Percentiles rank a stretch among this genome's conserved stretches.
Conservation (phyloP, 2,888 invertebrate genomes). For the Stenodera caucasica region DNA sequence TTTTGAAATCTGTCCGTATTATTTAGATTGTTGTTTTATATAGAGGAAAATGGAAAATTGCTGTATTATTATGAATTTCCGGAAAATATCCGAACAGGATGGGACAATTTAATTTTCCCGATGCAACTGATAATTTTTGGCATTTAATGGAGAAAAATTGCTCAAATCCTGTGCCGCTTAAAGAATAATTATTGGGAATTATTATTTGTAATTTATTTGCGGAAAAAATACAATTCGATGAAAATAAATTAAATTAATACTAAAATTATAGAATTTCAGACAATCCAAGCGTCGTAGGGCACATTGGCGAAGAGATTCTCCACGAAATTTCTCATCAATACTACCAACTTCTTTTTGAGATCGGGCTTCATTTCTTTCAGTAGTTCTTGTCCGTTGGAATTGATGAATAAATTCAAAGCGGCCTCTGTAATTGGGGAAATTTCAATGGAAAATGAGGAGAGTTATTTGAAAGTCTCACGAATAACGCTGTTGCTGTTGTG, state of each 20-base stretch:
- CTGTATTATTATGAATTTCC: neutral
- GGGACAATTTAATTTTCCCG: neutral
- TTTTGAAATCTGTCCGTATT: neutral
- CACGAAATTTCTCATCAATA: conserved; percentile 75
- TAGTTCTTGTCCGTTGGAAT: conserved; percentile 81
- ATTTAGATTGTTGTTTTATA: neutral
- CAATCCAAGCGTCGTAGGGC: conserved; percentile 78
- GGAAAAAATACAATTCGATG: neutral
- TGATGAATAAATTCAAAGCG: conserved; percentile 82
- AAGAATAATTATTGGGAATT: neutral
- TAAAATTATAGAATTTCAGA: conserved; percentile 17
- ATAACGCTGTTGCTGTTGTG: conserved; percentile 79
- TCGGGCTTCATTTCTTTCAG: conserved; percentile 87
- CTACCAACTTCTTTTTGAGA: conserved; percentile 73
- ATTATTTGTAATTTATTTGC: neutral
- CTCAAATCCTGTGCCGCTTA: neutral
- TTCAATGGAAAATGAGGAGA: too few relatives aligned
- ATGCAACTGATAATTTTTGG: neutral
- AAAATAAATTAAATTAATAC: conserved; percentile 17
- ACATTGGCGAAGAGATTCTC: conserved; percentile 74
- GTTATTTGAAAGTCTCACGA: conserved; percentile 61
- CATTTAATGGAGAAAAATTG: neutral
- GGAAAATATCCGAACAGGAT: neutral
- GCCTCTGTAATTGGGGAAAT: conserved; percentile 77
- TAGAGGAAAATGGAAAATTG: neutral